These are phyloP conservation scores for Sebastes reedi DNA, from an alignment of 2,797 vertebrate genomes.

Conservation along the genomic window DNA sequence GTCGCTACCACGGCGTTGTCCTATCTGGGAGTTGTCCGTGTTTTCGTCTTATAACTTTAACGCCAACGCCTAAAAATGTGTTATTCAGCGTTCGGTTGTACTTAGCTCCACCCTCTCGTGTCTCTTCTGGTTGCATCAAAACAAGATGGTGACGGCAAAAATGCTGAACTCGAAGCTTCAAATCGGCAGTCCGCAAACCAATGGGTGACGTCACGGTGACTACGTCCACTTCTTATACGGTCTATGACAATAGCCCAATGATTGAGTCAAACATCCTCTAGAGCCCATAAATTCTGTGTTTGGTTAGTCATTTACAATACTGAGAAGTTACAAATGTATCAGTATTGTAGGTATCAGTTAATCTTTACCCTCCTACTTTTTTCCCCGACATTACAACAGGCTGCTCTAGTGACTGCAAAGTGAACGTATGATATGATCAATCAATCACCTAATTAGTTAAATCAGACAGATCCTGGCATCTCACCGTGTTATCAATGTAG, in stretches of 20 bases:
- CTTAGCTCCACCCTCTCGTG: rapidly evolving
- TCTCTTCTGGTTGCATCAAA: too few relatives aligned
- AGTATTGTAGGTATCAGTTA: not conserved
- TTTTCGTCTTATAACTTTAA: too few relatives aligned
- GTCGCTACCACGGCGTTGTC: too few relatives aligned
- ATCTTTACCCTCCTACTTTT: not conserved
- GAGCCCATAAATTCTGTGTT: not conserved
- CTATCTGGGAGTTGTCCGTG: too few relatives aligned
- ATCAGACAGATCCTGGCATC: not conserved
- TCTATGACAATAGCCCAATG: not conserved
- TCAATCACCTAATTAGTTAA: not conserved
- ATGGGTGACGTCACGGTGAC: rapidly evolving
- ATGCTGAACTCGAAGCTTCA: too few relatives aligned
- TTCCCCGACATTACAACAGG: not conserved
- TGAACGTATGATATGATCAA: not conserved
- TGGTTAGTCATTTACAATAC: not conserved
- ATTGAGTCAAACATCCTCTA: not conserved
- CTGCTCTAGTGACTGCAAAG: not conserved
- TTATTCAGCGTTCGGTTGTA: too few relatives aligned
- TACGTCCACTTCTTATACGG: too few relatives aligned
- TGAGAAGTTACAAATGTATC: not conserved
- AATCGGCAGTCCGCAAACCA: rapidly evolving
- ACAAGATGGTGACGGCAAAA: too few relatives aligned
- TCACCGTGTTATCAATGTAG: not conserved
- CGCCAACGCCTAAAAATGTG: too few relatives aligned